These are phyloP conservation scores for Triplophysa dalaica DNA, from an alignment of 2,113 vertebrate genomes.

Conservation along the genomic window DNA sequence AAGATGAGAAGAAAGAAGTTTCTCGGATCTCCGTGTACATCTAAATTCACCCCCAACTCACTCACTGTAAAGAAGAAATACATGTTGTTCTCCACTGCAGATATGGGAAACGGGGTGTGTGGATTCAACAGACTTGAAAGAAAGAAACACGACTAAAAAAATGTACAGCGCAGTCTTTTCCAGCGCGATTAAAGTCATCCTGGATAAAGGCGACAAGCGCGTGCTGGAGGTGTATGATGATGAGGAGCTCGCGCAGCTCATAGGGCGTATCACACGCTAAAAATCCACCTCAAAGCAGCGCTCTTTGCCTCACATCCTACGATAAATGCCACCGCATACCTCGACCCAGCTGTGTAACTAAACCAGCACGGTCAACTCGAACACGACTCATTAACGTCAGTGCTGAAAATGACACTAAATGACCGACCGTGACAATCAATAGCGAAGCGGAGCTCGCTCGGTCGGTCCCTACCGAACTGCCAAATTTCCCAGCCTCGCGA, in stretches of 20 bases:
- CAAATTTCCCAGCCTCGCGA: conserved; percentile 22
- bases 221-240: conserved; percentile 38
- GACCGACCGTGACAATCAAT: conserved; percentile 4
- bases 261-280: conserved; percentile 40
- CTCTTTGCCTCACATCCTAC: neutral
- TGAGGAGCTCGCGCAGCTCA: conserved; percentile 29
- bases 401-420: neutral
- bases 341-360: neutral
- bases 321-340: neutral
- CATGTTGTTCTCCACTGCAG: conserved; percentile 8
- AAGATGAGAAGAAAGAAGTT: conserved; percentile 33
- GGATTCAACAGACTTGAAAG: neutral
- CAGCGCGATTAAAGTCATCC: conserved; percentile 36
- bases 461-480: conserved; percentile 1
- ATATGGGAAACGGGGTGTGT: neutral
- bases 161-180: conserved; percentile 6
- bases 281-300: neutral
- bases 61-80: conserved; percentile 24
- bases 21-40: conserved; percentile 16
- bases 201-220: conserved; percentile 23
- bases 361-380: conserved; percentile 20
- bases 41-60: conserved; percentile 39
- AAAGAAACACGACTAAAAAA: neutral
- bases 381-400: conserved; percentile 12
- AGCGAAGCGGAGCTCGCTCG: conserved; percentile 28